Evolutionary conservation across 2,888 invertebrate genomes (phyloP).

Genomic region (Drosophila rubida): DNA sequence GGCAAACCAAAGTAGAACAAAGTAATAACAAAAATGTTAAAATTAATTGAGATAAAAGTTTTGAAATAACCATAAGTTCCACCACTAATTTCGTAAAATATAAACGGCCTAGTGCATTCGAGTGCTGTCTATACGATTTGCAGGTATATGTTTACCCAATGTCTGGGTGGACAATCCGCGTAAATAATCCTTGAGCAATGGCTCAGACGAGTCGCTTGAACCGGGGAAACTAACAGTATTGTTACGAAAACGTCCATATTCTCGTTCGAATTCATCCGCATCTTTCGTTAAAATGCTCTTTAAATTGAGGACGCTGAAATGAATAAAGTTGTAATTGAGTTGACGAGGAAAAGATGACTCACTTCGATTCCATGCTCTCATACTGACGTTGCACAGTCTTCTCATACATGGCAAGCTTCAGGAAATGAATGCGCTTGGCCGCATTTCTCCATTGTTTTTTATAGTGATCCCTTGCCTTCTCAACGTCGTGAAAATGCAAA

Average conservation of each 20-base stretch:
- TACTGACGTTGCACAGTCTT: conserved; percentile 29
- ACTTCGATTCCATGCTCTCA: conserved; percentile 27
- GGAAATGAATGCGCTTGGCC: conserved; percentile 88
- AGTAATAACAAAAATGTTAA: conserved; percentile 14
- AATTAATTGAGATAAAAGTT: conserved; percentile 9
- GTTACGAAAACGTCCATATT: conserved; percentile 54
- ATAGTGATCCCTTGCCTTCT: conserved; percentile 90
- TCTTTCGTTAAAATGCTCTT: conserved; percentile 51
- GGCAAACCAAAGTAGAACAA: conserved; percentile 13
- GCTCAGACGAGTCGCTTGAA: conserved; percentile 17
- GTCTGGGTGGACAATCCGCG: conserved; percentile 30
- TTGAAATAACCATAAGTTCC: conserved; percentile 15
- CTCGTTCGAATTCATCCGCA: conserved; percentile 60
- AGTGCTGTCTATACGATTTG: conserved; percentile 20
- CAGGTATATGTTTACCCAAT: conserved; percentile 26
- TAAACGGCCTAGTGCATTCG: conserved; percentile 37
- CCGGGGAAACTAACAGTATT: conserved; percentile 3
- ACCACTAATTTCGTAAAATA: conserved; percentile 59
- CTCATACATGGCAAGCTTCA: conserved; percentile 84
- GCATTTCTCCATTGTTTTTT: conserved; percentile 91
- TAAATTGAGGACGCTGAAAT: conserved; percentile 48
- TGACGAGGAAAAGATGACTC: not conserved
- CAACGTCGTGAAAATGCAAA: conserved; percentile 88
- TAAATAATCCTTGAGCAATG: conserved; percentile 42
- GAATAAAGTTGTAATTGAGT: not conserved